A percentile compares a stretch with the other conserved stretches of the same genome.
Conservation (phyloP, 2,113 vertebrate species). For the Dascyllus trimaculatus region DNA sequence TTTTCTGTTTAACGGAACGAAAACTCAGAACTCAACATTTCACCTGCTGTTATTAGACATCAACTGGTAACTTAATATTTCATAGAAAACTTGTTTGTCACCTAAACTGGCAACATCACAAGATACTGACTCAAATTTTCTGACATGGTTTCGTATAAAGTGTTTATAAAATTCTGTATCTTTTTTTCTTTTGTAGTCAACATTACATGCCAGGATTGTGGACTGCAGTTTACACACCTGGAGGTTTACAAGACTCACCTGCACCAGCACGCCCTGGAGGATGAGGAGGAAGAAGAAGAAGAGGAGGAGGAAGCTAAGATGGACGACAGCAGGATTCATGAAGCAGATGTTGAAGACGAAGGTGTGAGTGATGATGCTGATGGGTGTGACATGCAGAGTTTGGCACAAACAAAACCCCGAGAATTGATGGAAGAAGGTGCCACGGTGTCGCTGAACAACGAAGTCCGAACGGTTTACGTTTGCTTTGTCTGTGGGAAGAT, state of each 20-base stretch:
- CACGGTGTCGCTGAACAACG: neutral
- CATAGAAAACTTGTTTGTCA: too few relatives aligned
- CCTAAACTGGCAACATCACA: too few relatives aligned
- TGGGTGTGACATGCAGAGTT: neutral
- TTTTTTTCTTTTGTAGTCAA: constrained; percentile 53
- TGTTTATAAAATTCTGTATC: neutral
- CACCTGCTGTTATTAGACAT: too few relatives aligned
- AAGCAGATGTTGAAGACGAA: neutral
- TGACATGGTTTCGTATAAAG: neutral
- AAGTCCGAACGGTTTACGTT: constrained; percentile 5
- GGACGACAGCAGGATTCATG: neutral
- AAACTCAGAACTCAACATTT: too few relatives aligned
- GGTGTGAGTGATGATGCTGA: neutral
- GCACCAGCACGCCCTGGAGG: constrained; percentile 64
- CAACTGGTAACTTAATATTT: too few relatives aligned
- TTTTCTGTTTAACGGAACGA: too few relatives aligned
- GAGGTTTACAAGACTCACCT: constrained; percentile 60
- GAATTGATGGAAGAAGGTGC: neutral
- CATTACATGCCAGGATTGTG: constrained; percentile 70
- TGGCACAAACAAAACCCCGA: constrained; percentile 6
- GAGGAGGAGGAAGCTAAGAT: constrained; percentile 14
- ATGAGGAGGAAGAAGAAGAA: neutral
- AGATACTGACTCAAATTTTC: too few relatives aligned
- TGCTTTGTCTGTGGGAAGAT: constrained; percentile 76
- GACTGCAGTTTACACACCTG: constrained; percentile 54